A percentile compares a stretch with the other conserved stretches of the same genome.
phyloP scores from a whole-genome alignment of 2,797 vertebrate genomes.

The Sylvilagus floridanus region DNA sequence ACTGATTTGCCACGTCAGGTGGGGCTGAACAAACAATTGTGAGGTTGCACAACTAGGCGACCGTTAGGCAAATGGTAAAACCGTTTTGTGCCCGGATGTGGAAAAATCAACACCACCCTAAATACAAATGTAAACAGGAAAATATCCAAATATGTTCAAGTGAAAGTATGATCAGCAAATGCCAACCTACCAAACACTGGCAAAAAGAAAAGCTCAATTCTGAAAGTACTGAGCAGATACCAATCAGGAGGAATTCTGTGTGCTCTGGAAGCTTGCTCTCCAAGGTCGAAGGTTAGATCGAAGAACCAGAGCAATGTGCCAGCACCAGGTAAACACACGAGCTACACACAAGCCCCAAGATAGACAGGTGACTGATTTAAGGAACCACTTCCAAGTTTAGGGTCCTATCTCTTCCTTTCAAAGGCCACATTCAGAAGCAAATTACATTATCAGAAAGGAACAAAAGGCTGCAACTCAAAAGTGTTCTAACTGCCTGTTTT shows the following conservation, averaged over 20 bases:
- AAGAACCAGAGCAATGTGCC: not conserved
- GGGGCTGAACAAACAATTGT: not conserved
- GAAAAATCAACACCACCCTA: not conserved
- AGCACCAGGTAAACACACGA: constrained; percentile 21
- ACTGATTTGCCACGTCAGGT: not conserved
- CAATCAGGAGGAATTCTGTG: constrained; percentile 12
- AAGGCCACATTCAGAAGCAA: constrained; percentile 5
- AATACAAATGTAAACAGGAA: constrained; percentile 32
- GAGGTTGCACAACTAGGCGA: not conserved
- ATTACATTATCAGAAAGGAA: constrained; percentile 37
- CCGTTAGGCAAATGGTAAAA: constrained; percentile 12
- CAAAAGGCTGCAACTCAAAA: constrained; percentile 38
- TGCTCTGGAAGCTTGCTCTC: not conserved
- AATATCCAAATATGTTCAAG: not conserved
- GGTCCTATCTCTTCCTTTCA: constrained; percentile 21
- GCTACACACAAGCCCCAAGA: constrained; percentile 33
- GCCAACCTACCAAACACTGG: not conserved
- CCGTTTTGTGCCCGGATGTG: not conserved
- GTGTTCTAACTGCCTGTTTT: not conserved
- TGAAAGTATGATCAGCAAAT: not conserved
- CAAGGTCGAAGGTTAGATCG: not conserved
- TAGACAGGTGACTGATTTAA: constrained; percentile 9
- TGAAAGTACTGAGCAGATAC: not conserved
- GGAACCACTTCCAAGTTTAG: not conserved
- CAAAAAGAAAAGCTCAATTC: not conserved